Evolutionary conservation across 2,888 invertebrate genomes (phyloP).

Genomic region (Rhamphomyia laevipes): DNA sequence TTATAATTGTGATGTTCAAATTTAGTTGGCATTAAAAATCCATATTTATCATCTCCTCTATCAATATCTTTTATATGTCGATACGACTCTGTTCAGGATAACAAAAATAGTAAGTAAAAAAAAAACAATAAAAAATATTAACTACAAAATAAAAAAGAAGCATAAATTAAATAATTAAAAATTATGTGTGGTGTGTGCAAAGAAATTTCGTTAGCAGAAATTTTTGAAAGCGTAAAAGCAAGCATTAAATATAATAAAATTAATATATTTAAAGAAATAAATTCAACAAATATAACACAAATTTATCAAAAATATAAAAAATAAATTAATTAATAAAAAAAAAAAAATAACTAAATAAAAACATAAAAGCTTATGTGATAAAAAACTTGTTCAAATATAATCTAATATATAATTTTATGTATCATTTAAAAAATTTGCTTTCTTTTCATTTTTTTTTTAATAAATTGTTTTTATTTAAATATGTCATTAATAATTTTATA

Average conservation of each 20-base stretch:
- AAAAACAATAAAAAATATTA: constrained; percentile 5
- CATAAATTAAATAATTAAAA: not conserved
- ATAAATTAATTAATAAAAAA: constrained; percentile 6
- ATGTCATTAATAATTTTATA: no score
- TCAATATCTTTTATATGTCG: constrained; percentile 5
- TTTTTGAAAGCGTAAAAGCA: no score
- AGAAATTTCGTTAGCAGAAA: not conserved
- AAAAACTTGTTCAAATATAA: constrained; percentile 4
- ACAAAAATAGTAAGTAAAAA: constrained; percentile 5
- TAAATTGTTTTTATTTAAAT: no score
- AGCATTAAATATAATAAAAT: not conserved
- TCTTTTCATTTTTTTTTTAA: no score
- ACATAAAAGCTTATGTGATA: constrained; percentile 10
- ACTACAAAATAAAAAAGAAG: constrained; percentile 1
- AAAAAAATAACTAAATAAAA: constrained; percentile 10
- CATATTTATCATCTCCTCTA: constrained; percentile 23
- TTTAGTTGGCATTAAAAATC: constrained; percentile 41
- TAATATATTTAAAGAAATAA: not conserved
- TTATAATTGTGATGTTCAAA: constrained; percentile 70
- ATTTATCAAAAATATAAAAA: constrained; percentile 14
- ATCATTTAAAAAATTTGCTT: no score
- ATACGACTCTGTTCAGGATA: constrained; percentile 7
- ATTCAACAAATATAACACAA: constrained; percentile 8
- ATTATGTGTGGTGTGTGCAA: not conserved
- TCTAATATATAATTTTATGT: no score